phyloP scores from a whole-genome alignment of 2,888 invertebrate species.

The Lissocephala sabroskyi region DNA sequence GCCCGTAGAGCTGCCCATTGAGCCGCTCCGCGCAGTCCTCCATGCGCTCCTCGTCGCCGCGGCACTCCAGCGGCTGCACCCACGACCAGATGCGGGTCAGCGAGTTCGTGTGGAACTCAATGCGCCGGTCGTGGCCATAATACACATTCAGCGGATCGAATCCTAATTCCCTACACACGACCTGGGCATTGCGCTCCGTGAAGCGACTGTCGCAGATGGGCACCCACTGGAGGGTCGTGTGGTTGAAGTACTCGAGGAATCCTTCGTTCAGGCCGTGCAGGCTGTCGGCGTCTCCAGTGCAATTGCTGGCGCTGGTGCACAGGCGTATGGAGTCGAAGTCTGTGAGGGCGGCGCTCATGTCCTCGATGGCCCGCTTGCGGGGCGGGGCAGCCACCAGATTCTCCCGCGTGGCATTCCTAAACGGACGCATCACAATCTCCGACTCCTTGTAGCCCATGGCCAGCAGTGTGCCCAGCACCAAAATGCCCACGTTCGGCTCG shows the following conservation, averaged over 20 bases:
- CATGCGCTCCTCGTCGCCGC: slow-evolving; percentile 82
- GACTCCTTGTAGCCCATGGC: slow-evolving; percentile 85
- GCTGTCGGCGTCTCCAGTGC: slow-evolving; percentile 73
- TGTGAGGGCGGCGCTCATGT: slow-evolving; percentile 69
- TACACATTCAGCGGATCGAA: slow-evolving; percentile 91
- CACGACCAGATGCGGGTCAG: slow-evolving; percentile 92
- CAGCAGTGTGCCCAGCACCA: slow-evolving; percentile 91
- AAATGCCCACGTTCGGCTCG: slow-evolving; percentile 94
- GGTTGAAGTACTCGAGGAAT: slow-evolving; percentile 95
- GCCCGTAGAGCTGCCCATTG: slow-evolving; percentile 91
- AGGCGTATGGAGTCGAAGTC: slow-evolving; percentile 80
- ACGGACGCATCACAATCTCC: slow-evolving; percentile 85
- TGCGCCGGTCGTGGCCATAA: slow-evolving; percentile 87
- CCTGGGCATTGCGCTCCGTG: slow-evolving; percentile 96
- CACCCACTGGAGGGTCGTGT: slow-evolving; percentile 96
- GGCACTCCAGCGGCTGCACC: slow-evolving; percentile 93
- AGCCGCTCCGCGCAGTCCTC: slow-evolving; percentile 90
- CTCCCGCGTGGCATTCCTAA: slow-evolving; percentile 55
- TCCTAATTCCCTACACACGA: slow-evolving; percentile 94
- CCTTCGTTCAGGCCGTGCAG: slow-evolving; percentile 79
- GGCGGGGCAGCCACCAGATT: slow-evolving; percentile 25
- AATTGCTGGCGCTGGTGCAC: slow-evolving; percentile 82
- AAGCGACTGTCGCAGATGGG: slow-evolving; percentile 96
- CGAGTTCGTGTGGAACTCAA: slow-evolving; percentile 92
- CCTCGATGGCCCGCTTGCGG: slow-evolving; percentile 74